Percentiles rank a stretch among this genome's conserved stretches.
Conservation (phyloP, 2,797 vertebrate genomes). For the Natrix natrix region DNA sequence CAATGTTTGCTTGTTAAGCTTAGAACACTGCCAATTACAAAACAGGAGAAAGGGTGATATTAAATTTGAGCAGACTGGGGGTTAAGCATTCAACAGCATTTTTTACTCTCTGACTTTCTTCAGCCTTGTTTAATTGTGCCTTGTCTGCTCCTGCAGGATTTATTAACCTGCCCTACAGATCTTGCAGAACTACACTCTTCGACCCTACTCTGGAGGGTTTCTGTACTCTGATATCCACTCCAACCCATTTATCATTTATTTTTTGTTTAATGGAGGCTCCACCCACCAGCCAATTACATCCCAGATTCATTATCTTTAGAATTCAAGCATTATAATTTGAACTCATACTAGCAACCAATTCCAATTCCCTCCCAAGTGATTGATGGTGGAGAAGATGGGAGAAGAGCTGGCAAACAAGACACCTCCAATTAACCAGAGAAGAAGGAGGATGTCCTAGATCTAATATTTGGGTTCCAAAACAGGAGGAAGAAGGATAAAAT, state of each 20-base stretch:
- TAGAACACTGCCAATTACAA: background rate
- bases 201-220: conserved; percentile 12
- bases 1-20: conserved; percentile 9
- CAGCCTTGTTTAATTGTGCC: conserved; percentile 23
- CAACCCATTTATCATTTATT: conserved; percentile 24
- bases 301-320: conserved; percentile 22
- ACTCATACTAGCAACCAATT: background rate
- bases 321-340: conserved; percentile 34
- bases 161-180: conserved; percentile 10
- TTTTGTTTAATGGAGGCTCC: conserved; percentile 1
- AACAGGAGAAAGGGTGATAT: background rate
- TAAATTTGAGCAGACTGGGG: background rate
- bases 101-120: conserved; percentile 17
- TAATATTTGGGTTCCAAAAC: background rate
- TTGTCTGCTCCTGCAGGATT: conserved; percentile 31
- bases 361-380: background rate
- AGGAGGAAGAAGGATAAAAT: too few relatives aligned
- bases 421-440: background rate
- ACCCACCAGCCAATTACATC: conserved; percentile 12
- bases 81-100: background rate
- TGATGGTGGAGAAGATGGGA: background rate
- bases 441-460: background rate
- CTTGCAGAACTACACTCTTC: background rate
- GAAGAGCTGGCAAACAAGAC: conserved; percentile 1
- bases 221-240: conserved; percentile 33